phyloP scores from a whole-genome alignment of 2,888 invertebrate species.

The Elaeidobius kamerunicus region DNA sequence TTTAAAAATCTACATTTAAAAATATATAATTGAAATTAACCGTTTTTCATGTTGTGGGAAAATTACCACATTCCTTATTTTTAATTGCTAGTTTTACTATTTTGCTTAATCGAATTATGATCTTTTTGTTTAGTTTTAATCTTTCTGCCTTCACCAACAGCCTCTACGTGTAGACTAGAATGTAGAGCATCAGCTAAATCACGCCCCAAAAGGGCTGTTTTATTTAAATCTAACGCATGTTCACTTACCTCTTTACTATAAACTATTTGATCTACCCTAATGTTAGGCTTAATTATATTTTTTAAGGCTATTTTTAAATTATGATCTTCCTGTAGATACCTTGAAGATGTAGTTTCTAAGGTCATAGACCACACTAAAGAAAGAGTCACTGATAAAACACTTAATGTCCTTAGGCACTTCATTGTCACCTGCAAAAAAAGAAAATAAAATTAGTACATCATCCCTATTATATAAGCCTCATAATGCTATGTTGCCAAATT shows the following conservation, averaged over 20 bases:
- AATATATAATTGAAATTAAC: too few relatives aligned
- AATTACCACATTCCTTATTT: too few relatives aligned
- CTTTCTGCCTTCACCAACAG: background rate
- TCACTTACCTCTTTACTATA: too few relatives aligned
- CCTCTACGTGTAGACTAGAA: background rate
- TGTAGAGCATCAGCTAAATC: background rate
- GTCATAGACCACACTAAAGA: constrained; percentile 38
- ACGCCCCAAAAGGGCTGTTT: background rate
- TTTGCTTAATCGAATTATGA: too few relatives aligned
- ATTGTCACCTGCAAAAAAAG: constrained; percentile 45
- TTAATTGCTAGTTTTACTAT: too few relatives aligned
- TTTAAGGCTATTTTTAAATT: background rate
- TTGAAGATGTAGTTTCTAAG: constrained; percentile 43
- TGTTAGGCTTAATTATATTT: too few relatives aligned
- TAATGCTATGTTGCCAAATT: background rate
- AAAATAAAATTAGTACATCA: constrained; percentile 16
- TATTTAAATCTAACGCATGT: too few relatives aligned
- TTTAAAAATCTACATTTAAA: too few relatives aligned
- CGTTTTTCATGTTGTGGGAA: too few relatives aligned
- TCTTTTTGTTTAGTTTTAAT: background rate
- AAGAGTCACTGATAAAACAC: constrained; percentile 39
- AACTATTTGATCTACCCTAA: too few relatives aligned
- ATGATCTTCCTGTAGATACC: constrained; percentile 37
- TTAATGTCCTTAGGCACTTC: constrained; percentile 39
- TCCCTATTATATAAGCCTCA: background rate